A percentile compares a stretch with the other conserved stretches of the same genome.
phyloP scores from a whole-genome alignment of 2,113 vertebrate species.

The Coracopsis vasa region DNA sequence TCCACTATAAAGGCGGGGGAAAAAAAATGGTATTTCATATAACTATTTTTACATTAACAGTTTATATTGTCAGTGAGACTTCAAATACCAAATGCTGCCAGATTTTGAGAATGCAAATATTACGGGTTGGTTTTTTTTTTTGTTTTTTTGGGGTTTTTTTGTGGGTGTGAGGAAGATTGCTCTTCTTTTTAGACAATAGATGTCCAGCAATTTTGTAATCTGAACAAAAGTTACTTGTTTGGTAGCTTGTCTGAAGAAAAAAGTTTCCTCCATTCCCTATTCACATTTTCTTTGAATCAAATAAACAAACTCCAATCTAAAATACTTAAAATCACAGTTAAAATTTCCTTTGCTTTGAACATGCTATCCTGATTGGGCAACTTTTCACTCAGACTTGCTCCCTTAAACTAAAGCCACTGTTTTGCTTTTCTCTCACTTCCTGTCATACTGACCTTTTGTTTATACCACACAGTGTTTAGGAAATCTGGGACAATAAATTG shows the following conservation, averaged over 20 bases:
- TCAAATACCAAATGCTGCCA: neutral
- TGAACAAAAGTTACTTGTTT: neutral
- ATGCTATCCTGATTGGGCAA: neutral
- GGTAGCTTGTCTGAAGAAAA: neutral
- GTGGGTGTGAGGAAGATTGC: neutral
- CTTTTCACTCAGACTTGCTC: neutral
- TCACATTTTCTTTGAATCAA: neutral
- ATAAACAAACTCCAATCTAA: neutral
- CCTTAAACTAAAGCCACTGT: neutral
- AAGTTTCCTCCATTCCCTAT: neutral
- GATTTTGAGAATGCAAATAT: neutral
- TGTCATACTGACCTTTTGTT: neutral
- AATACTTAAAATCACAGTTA: neutral
- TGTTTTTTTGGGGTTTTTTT: neutral
- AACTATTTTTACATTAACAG: neutral
- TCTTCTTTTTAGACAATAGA: neutral
- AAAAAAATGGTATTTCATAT: neutral
- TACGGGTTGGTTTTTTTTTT: neutral
- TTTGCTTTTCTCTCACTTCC: neutral
- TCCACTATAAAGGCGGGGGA: neutral
- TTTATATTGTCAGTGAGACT: neutral
- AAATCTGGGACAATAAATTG: neutral
- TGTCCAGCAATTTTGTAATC: neutral
- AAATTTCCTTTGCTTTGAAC: neutral
- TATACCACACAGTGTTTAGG: neutral